phyloP scores from a whole-genome alignment of 1,140 invertebrate species.

The Brachionus manjavacas region DNA sequence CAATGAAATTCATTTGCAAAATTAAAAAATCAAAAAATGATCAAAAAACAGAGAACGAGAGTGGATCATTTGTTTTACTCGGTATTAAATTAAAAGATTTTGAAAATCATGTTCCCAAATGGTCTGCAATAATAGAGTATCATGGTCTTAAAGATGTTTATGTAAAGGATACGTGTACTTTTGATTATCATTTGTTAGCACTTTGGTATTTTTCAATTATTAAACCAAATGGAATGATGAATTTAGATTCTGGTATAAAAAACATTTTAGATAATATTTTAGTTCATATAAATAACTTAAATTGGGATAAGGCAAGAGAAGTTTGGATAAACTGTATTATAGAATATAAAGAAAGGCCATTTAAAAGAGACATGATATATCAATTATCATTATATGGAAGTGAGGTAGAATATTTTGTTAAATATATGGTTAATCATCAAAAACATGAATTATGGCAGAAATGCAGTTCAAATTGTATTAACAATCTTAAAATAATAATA shows the following conservation, averaged over 20 bases:
- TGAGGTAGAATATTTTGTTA: background rate
- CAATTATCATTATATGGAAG: constrained; percentile 1
- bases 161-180: background rate
- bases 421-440: background rate
- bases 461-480: background rate
- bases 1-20: background rate
- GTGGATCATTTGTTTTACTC: background rate
- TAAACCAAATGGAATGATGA: background rate
- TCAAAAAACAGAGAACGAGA: background rate
- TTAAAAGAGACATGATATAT: background rate
- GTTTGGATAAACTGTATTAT: background rate
- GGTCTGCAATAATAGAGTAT: background rate
- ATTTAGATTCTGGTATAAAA: background rate
- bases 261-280: background rate
- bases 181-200: constrained; percentile 1
- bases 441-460: background rate
- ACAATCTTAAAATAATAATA: background rate
- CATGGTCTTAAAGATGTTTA: background rate
- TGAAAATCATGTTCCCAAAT: background rate
- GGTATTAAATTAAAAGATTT: background rate
- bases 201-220: background rate
- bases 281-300: background rate
- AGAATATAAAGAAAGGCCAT: background rate
- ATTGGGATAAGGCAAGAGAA: constrained; percentile 11
- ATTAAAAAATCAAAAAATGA: background rate